Base-by-base conservation (phyloP, 2,797 vertebrate species). In the Craterocephalus amniculus region DNA sequence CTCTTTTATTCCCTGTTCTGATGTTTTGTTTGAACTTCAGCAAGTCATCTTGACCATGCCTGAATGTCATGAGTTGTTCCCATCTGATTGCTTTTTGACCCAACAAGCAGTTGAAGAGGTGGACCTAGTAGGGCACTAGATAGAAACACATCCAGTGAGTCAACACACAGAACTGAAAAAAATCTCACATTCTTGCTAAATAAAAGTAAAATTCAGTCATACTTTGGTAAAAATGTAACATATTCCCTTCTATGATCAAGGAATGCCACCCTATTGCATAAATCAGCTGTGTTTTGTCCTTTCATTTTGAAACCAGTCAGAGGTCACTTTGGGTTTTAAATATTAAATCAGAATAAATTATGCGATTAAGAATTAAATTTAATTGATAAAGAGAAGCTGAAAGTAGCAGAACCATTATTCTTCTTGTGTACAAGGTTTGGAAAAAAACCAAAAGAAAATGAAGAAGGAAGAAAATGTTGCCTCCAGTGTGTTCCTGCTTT, bases 391-490 rank as follows among this genome's bases (percentile, higher is more conserved):
- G 8, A 35, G 49, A 27, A 64, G 3, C 54, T 52, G 11, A 60
- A 58, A 61, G 27, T 10, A 32, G 58, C 10, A 22, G 29, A 32
- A 49, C 6, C 0, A 40, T 36, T 31, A n/a, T 26, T 20, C 0
- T 20, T 27, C 4, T 31, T 31, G 6, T 31, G 32, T 4, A 1
- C 1, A 3, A 20, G 3, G 27, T 43, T 55, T 20, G 20, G 45
- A 43, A 60, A 38, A 49, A 26, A 1, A 35, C 8, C 26, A 26
- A 27, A 1, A 18, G 52, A 22, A 58, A 59, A 61, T n/a, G 27
- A 18, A 58, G 55, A 58, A n/a, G 36, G 67, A 55, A 45, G 58
- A 70, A 13, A 73, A 29, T 67, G 58, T 69, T 61, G 75, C 75
- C 79, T 62, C 16, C 2, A 14, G 35, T 76, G 40, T 49, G 9